A percentile compares a stretch with the other conserved stretches of the same genome.
Evolutionary conservation across 1,140 invertebrate species (phyloP).

Genomic region (Lamellibrachia luymesi): DNA sequence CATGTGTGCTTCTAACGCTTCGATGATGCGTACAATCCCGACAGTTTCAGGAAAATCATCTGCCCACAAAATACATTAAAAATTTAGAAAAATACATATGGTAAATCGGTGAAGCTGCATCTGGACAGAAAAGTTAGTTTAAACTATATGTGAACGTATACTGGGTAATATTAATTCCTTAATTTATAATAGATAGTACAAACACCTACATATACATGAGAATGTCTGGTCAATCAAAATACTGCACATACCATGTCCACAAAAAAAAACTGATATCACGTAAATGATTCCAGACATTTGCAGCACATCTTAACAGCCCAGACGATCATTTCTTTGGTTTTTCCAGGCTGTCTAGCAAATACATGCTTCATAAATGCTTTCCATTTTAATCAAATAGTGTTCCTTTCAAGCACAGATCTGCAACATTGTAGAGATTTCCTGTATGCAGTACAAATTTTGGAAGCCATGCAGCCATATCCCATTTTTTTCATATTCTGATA

Average conservation of each 20-base stretch:
- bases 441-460: too few relatives aligned
- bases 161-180: background rate
- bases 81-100: background rate
- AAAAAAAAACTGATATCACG: too few relatives aligned
- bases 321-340: too few relatives aligned
- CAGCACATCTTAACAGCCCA: too few relatives aligned
- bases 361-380: too few relatives aligned
- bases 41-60: slow-evolving; percentile 68
- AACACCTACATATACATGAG: background rate
- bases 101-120: background rate
- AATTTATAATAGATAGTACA: background rate
- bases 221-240: background rate
- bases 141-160: background rate
- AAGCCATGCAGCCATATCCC: too few relatives aligned
- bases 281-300: too few relatives aligned
- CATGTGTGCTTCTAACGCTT: slow-evolving; percentile 73
- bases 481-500: too few relatives aligned
- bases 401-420: too few relatives aligned
- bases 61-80: slow-evolving; percentile 30
- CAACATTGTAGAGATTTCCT: too few relatives aligned
- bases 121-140: background rate
- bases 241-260: background rate
- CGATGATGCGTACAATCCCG: slow-evolving; percentile 71
- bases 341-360: too few relatives aligned
- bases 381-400: too few relatives aligned